These are phyloP conservation scores for Ormyrus labotus DNA, from an alignment of 2,888 invertebrate species.

Conservation along the genomic window DNA sequence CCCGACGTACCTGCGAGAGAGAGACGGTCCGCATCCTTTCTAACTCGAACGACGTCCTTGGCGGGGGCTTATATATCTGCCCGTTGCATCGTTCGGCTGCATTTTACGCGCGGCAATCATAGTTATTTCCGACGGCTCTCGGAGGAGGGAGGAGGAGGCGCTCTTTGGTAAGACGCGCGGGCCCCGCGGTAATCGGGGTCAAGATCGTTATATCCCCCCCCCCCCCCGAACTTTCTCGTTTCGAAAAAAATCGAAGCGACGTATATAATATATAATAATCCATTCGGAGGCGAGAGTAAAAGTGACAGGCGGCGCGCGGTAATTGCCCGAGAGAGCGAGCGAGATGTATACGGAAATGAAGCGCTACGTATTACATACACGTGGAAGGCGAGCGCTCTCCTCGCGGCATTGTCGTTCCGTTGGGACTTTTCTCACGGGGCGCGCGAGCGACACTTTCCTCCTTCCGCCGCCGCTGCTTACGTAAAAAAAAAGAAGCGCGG, in stretches of 20 bases:
- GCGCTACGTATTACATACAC: neutral
- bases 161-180: too few species aligned
- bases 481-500: neutral
- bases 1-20: neutral
- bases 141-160: neutral
- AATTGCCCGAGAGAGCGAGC: slow-evolving; percentile 6
- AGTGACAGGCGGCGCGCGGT: neutral
- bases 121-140: slow-evolving; percentile 21
- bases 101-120: slow-evolving; percentile 10
- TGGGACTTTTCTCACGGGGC: slow-evolving; percentile 43
- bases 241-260: neutral
- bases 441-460: slow-evolving; percentile 45
- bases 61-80: too few species aligned
- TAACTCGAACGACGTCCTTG: slow-evolving; percentile 36
- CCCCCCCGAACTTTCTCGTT: neutral
- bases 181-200: slow-evolving; percentile 28
- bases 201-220: neutral
- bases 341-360: slow-evolving; percentile 5
- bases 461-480: slow-evolving; percentile 36
- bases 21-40: slow-evolving; percentile 8
- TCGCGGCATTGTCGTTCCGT: slow-evolving; percentile 39
- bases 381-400: neutral
- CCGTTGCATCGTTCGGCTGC: neutral
- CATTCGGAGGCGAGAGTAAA: neutral
- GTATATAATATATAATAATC: neutral